A percentile compares a stretch with the other conserved stretches of the same genome.
These are phyloP conservation scores for Atta colombica DNA, from an alignment of 1,140 invertebrate species.

Conservation along the genomic window DNA sequence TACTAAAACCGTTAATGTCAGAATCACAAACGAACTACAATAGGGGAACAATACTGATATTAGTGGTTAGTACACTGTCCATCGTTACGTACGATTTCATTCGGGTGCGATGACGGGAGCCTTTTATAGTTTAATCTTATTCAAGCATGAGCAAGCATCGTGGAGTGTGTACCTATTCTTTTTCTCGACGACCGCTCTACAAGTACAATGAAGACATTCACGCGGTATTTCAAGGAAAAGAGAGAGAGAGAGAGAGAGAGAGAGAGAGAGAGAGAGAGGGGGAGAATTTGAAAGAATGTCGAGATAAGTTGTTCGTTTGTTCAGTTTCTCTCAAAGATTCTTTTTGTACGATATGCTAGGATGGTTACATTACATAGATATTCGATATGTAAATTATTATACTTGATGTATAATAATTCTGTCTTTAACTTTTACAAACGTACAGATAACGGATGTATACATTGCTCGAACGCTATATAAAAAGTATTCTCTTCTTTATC, in stretches of 20 bases:
- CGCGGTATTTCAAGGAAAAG: conserved; percentile 23
- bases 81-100: conserved; percentile 40
- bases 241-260: not conserved
- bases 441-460: conserved; percentile 16
- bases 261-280: not conserved
- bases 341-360: not conserved
- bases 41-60: conserved; percentile 46
- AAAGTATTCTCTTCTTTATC: not conserved
- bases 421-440: not conserved
- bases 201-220: conserved; percentile 55
- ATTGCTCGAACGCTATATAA: conserved; percentile 38
- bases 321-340: conserved; percentile 19
- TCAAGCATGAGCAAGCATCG: conserved; percentile 80
- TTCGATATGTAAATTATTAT: not conserved
- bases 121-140: conserved; percentile 64
- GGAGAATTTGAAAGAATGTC: conserved; percentile 23
- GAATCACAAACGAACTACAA: conserved; percentile 51
- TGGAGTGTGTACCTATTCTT: conserved; percentile 72
- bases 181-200: conserved; percentile 34
- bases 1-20: conserved; percentile 46
- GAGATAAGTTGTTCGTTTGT: conserved; percentile 53
- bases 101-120: conserved; percentile 42
- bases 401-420: not conserved
- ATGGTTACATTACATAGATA: not conserved
- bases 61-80: conserved; percentile 60